Conservation (phyloP, 2,888 invertebrate species). For the Xestia ashworthii region DNA sequence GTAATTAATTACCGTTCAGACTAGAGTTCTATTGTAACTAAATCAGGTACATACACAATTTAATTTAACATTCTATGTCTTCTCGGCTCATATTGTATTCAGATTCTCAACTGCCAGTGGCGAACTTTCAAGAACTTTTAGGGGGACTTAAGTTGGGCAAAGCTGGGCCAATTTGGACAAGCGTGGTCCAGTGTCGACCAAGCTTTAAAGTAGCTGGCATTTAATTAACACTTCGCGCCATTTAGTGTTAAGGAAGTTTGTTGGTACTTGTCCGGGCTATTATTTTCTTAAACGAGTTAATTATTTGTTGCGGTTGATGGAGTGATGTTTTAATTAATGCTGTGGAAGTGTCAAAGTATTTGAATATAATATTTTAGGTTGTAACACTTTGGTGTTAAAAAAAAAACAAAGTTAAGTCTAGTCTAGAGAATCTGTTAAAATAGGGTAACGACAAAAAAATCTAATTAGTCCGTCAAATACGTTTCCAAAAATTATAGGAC, state of each 20-base stretch:
- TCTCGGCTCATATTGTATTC: slow-evolving; percentile 31
- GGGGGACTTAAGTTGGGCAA: not conserved
- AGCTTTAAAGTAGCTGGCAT: slow-evolving; percentile 50
- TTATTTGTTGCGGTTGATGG: slow-evolving; percentile 26
- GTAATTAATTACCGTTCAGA: slow-evolving; percentile 27
- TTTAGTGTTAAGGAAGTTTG: slow-evolving; percentile 44
- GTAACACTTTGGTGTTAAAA: not conserved
- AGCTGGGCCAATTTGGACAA: slow-evolving; percentile 58
- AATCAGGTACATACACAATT: slow-evolving; percentile 14
- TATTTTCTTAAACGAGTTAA: slow-evolving; percentile 46
- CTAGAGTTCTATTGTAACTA: slow-evolving; percentile 23
- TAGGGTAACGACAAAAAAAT: too few species aligned
- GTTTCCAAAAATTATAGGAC: too few species aligned
- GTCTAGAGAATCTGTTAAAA: not conserved
- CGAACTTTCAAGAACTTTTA: slow-evolving; percentile 49
- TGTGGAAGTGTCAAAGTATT: slow-evolving; percentile 6
- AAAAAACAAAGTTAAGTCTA: not conserved
- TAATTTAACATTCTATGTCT: slow-evolving; percentile 25
- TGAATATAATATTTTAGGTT: slow-evolving; percentile 6
- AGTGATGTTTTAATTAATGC: slow-evolving; percentile 42
- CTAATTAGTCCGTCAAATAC: too few species aligned
- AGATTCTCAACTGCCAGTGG: slow-evolving; percentile 14
- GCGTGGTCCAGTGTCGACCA: slow-evolving; percentile 39
- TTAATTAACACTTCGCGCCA: slow-evolving; percentile 60
- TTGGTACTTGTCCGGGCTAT: slow-evolving; percentile 28